These are phyloP conservation scores for Alosa sapidissima DNA, from an alignment of 2,797 vertebrate species.

Conservation along the genomic window DNA sequence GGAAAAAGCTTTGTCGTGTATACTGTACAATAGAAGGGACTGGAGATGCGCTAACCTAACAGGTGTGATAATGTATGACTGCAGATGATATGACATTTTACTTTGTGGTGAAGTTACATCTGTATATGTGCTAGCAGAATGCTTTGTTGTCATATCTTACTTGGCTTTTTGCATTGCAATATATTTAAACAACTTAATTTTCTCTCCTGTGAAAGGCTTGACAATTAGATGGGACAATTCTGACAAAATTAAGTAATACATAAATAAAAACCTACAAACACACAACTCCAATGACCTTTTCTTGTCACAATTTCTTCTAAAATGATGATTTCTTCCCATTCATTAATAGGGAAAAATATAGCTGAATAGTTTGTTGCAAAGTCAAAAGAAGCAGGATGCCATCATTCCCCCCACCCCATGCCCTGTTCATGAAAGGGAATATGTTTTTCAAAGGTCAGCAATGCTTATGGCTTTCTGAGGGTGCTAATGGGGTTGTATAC, in stretches of 20 bases:
- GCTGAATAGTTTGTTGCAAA: not conserved
- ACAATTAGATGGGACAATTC: not conserved
- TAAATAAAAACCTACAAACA: constrained; percentile 1
- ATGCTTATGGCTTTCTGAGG: not conserved
- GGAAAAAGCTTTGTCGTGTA: not conserved
- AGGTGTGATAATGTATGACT: not conserved
- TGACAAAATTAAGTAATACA: not conserved
- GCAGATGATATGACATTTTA: not conserved
- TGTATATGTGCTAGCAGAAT: not conserved
- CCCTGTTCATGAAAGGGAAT: constrained; percentile 7
- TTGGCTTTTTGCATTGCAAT: not conserved
- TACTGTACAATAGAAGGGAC: not conserved
- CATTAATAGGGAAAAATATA: not conserved
- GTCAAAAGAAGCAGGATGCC: not conserved
- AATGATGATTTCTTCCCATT: not conserved
- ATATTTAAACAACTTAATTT: not conserved
- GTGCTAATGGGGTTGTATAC: not conserved
- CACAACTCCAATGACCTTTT: not conserved
- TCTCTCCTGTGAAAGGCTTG: not conserved
- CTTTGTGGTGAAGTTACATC: not conserved
- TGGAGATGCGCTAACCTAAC: not conserved
- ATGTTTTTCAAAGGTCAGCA: constrained; percentile 5
- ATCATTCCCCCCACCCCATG: not conserved
- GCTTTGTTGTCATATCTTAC: not conserved
- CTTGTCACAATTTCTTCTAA: not conserved